Base-by-base conservation (phyloP, 2,797 vertebrate genomes). In the Discoglossus pictus region DNA sequence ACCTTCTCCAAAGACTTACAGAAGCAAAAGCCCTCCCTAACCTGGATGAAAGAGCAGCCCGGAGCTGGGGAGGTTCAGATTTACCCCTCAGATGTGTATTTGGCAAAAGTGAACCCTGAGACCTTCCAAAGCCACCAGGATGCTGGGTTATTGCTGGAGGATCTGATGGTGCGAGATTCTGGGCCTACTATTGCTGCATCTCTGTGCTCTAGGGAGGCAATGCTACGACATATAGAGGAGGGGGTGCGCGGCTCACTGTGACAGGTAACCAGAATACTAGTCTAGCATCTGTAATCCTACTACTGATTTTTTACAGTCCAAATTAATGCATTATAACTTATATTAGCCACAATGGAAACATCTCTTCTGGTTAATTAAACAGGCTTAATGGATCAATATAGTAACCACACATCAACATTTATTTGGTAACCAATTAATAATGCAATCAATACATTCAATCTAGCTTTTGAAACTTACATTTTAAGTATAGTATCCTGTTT, bases 151-250 rank as follows among this genome's bases (percentile, higher is more conserved):
- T 3, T 7, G 0, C 39, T 68, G 47, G 13, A 13, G 1, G 38
- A 68, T 13, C 56, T 68, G 38, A 36, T 20, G 13, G 20, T 51
- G 16, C 27, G 9, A 10, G 66, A 68, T 15, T 46, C 66, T 1
- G 66, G 7, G 2, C 20, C 1, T 68, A 68, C 31, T 1, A 23
- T 2, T 68, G 66, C 10, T 36, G 15, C 9, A 40, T 68, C 20
- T 44, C 25, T 7, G 1, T 46, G 7, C 25, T 18, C 2, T 2
- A 20, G 3, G 11, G 7, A 1, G 46, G 55, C 1, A 4, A 7
- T 1, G 1, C 4, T 0, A 18, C 4, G 7, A 47, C 35, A n/a
- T 53, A 51, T 50, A 34, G 27, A 23, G 46, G 38, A 23, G 1
- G 2, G 0, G 65, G 56, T 9, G 53, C 46, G 1, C 9, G 42